Evolutionary conservation across 2,888 invertebrate species (phyloP).

Genomic region (Heterodera filipjevi): DNA sequence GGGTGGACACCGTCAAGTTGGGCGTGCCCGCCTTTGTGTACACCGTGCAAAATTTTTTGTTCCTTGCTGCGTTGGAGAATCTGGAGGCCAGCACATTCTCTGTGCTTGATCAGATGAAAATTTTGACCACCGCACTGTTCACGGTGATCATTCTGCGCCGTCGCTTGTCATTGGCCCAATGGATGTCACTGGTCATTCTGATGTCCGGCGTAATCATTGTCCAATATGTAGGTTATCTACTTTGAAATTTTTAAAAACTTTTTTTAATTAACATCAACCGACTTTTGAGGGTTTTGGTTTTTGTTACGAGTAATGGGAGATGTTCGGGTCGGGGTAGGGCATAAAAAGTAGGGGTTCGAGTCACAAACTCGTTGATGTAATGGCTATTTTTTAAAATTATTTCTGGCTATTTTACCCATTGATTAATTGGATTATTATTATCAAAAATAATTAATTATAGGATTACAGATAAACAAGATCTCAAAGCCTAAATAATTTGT

Average conservation of each 20-base stretch:
- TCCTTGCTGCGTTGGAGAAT: conserved; percentile 74
- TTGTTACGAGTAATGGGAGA: too few relatives aligned
- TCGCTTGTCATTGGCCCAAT: conserved; percentile 66
- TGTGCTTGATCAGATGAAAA: conserved; percentile 72
- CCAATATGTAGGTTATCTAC: conserved; percentile 57
- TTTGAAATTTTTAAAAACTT: not conserved
- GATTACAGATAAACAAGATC: too few relatives aligned
- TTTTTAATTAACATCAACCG: conserved; percentile 20
- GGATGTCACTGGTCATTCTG: conserved; percentile 67
- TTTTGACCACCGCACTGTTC: conserved; percentile 69
- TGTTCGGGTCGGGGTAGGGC: too few relatives aligned
- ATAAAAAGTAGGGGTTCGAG: too few relatives aligned
- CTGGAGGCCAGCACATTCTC: conserved; percentile 98
- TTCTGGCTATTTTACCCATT: too few relatives aligned
- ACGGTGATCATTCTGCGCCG: conserved; percentile 67
- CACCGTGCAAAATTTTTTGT: conserved; percentile 91
- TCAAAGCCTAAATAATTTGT: too few relatives aligned
- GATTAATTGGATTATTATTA: too few relatives aligned
- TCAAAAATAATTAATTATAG: too few relatives aligned
- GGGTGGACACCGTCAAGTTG: conserved; percentile 47
- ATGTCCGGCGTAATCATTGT: conserved; percentile 68
- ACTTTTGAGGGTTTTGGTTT: too few relatives aligned
- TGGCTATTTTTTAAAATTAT: too few relatives aligned
- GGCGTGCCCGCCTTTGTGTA: conserved; percentile 88
- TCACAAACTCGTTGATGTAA: too few relatives aligned